Evolutionary conservation across 1,140 invertebrate genomes (phyloP).

Genomic region (Trichonephila inaurata): DNA sequence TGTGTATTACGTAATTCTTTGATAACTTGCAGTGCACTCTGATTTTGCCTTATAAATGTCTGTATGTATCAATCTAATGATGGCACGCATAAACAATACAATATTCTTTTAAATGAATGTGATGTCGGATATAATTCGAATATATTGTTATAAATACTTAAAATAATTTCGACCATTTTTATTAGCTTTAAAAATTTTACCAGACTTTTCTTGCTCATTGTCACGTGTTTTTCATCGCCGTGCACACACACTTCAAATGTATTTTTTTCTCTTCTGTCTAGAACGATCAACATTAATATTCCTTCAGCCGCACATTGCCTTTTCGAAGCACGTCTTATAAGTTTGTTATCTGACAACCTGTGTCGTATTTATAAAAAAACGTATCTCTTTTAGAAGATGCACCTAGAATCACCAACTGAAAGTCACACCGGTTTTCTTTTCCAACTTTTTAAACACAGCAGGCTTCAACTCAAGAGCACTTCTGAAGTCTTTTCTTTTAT

Average conservation of each 20-base stretch:
- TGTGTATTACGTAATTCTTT: no score
- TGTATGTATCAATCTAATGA: no score
- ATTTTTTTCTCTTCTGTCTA: not conserved
- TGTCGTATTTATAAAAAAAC: not conserved
- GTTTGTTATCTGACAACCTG: not conserved
- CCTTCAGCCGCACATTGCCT: not conserved
- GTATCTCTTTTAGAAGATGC: not conserved
- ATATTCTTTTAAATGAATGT: no score
- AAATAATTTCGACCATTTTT: no score
- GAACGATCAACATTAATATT: not conserved
- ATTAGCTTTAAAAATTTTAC: no score
- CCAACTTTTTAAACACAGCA: no score
- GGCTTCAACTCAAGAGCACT: no score
- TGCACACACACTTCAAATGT: not conserved
- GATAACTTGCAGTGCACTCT: no score
- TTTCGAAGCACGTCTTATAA: not conserved
- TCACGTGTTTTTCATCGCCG: not conserved
- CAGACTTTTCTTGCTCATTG: not conserved
- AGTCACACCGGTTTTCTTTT: slow-evolving; percentile 11
- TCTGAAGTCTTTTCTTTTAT: not conserved
- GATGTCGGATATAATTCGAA: no score
- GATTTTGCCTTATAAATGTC: no score
- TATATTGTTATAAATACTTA: no score
- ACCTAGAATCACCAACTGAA: not conserved
- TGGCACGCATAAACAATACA: no score